These are phyloP conservation scores for Sceloporus tristichus DNA, from an alignment of 2,113 vertebrate genomes.

Conservation along the genomic window DNA sequence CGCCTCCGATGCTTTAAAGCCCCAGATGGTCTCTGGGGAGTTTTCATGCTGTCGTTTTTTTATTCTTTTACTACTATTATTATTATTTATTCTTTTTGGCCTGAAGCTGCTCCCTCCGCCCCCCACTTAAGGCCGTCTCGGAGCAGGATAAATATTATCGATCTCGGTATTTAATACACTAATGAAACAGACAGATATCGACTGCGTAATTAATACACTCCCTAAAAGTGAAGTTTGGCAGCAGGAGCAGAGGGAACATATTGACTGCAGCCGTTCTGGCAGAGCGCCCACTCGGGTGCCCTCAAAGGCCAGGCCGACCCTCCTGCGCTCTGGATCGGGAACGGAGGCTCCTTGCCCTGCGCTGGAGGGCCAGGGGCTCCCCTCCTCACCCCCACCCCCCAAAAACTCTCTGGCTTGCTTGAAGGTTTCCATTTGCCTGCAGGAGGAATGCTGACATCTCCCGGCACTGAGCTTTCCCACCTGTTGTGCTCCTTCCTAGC, in stretches of 20 bases:
- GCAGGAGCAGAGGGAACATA: constrained; percentile 54
- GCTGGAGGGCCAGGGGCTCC: constrained; percentile 58
- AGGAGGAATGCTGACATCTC: constrained; percentile 9
- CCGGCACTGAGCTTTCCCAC: background rate
- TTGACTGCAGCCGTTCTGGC: constrained; percentile 75
- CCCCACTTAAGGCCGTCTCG: constrained; percentile 67
- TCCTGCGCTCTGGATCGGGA: constrained; percentile 71
- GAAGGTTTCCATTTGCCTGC: constrained; percentile 64
- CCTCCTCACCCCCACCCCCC: no score
- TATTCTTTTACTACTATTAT: constrained; percentile 45
- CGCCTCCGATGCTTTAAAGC: constrained; percentile 77
- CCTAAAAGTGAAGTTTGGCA: constrained; percentile 83
- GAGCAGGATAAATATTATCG: constrained; percentile 83
- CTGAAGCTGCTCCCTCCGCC: constrained; percentile 6
- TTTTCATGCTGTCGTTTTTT: constrained; percentile 68
- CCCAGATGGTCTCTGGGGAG: constrained; percentile 54
- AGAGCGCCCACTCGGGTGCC: constrained; percentile 62
- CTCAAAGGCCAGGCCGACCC: constrained; percentile 76
- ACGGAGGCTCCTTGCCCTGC: constrained; percentile 70
- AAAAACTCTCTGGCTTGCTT: constrained; percentile 58
- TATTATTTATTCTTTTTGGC: no score
- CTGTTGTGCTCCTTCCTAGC: background rate
- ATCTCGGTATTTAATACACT: constrained; percentile 83
- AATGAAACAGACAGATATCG: constrained; percentile 83
- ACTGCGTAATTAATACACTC: constrained; percentile 85